phyloP scores from a whole-genome alignment of 1,140 invertebrate genomes.

The Galendromus occidentalis region DNA sequence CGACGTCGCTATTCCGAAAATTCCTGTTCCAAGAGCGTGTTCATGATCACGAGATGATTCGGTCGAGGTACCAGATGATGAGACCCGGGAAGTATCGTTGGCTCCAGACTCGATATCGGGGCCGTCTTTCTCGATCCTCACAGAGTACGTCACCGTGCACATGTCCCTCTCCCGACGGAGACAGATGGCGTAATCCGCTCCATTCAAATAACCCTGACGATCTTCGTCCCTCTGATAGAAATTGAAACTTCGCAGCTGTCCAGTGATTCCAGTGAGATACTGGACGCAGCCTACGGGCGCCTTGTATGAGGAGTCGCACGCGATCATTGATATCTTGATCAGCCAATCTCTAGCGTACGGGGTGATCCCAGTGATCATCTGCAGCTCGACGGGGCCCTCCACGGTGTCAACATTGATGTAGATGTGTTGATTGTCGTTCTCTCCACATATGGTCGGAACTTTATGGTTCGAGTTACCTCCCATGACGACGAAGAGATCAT shows the following conservation, averaged over 20 bases:
- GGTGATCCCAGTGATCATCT: constrained; percentile 40
- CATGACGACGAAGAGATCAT: constrained; percentile 45
- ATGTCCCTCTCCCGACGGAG: constrained; percentile 23
- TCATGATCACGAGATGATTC: no score
- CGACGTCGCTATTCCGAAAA: no score
- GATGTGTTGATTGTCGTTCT: constrained; percentile 50
- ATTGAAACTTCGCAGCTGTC: constrained; percentile 48
- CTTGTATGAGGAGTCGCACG: constrained; percentile 34
- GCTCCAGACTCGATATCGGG: no score
- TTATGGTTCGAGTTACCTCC: constrained; percentile 44
- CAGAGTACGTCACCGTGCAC: constrained; percentile 34
- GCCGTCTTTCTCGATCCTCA: neutral
- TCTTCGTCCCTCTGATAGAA: constrained; percentile 17
- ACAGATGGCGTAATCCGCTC: constrained; percentile 32
- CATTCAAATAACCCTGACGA: constrained; percentile 29
- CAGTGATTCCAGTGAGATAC: constrained; percentile 42
- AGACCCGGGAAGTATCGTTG: no score
- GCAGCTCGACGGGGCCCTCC: constrained; percentile 38
- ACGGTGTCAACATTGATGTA: no score
- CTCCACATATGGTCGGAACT: constrained; percentile 50
- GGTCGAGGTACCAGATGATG: no score
- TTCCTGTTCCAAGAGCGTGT: no score
- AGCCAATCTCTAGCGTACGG: constrained; percentile 48
- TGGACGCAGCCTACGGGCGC: constrained; percentile 57
- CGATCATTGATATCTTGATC: constrained; percentile 49